These are phyloP conservation scores for Sebastes itinus DNA, from an alignment of 2,797 vertebrate genomes.

Conservation along the genomic window DNA sequence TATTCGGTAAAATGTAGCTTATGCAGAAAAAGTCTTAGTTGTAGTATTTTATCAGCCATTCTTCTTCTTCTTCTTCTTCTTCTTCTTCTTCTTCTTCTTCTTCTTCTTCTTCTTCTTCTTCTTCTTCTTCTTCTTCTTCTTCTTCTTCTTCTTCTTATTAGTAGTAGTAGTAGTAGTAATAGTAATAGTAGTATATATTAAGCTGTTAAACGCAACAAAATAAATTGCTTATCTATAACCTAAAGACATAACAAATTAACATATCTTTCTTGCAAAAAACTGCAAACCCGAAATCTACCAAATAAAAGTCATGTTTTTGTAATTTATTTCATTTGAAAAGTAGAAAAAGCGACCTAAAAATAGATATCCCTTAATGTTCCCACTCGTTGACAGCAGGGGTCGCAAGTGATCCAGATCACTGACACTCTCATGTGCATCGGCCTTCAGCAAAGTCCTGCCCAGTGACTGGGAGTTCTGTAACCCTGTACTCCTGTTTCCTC, in stretches of 20 bases:
- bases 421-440: not conserved
- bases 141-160: accelerated
- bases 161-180: no score
- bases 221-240: not conserved
- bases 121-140: accelerated
- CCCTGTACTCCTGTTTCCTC: not conserved
- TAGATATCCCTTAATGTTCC: not conserved
- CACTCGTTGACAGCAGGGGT: constrained; percentile 58
- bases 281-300: not conserved
- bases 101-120: accelerated
- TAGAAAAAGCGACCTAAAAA: not conserved
- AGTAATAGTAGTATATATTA: no score
- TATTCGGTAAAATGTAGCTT: no score
- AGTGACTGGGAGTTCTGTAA: not conserved
- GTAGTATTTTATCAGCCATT: accelerated
- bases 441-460: not conserved
- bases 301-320: not conserved
- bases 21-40: no score
- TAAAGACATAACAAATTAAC: not conserved
- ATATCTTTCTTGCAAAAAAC: not conserved
- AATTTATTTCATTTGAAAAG: not conserved
- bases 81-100: accelerated
- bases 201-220: not conserved
- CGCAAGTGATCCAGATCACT: constrained; percentile 28
- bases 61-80: no score